Evolutionary conservation across 1,140 invertebrate genomes (phyloP).

Genomic region (Dufourea novaeangliae): DNA sequence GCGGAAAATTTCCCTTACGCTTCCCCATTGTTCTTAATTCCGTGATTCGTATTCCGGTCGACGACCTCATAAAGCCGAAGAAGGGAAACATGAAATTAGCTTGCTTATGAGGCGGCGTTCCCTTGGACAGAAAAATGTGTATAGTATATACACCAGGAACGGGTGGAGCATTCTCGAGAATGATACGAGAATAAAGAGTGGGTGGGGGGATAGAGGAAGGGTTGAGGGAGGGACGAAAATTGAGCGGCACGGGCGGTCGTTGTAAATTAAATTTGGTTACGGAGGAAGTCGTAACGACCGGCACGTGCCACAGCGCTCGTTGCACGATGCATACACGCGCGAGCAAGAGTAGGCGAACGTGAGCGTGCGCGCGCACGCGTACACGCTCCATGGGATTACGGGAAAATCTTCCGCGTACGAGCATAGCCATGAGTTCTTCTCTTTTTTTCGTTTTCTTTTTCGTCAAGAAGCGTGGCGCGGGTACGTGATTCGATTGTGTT

Average conservation of each 20-base stretch:
- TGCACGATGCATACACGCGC: slow-evolving; percentile 34
- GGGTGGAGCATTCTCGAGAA: slow-evolving; percentile 43
- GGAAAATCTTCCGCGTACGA: slow-evolving; percentile 60
- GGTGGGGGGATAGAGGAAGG: background rate
- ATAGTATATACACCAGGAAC: slow-evolving; percentile 19
- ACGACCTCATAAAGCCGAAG: slow-evolving; percentile 31
- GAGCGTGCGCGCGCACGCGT: background rate
- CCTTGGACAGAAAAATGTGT: slow-evolving; percentile 49
- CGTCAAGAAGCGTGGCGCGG: slow-evolving; percentile 69
- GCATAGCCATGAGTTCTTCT: background rate
- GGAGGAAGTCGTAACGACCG: slow-evolving; percentile 70
- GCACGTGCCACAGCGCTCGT: slow-evolving; percentile 62
- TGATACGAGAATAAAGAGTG: background rate
- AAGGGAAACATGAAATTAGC: slow-evolving; percentile 56
- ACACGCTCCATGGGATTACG: slow-evolving; percentile 55
- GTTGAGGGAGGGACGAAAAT: slow-evolving; percentile 53
- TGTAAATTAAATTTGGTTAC: slow-evolving; percentile 72
- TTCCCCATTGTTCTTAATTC: slow-evolving; percentile 5
- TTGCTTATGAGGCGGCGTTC: slow-evolving; percentile 52
- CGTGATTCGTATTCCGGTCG: slow-evolving; percentile 35
- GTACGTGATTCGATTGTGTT: slow-evolving; percentile 70
- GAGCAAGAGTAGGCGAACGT: background rate
- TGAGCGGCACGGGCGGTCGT: slow-evolving; percentile 61
- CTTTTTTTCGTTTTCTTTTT: slow-evolving; percentile 35
- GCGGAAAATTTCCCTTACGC: background rate